These are phyloP conservation scores for Chaetodon trifasciatus DNA, from an alignment of 2,797 vertebrate genomes.

Conservation along the genomic window DNA sequence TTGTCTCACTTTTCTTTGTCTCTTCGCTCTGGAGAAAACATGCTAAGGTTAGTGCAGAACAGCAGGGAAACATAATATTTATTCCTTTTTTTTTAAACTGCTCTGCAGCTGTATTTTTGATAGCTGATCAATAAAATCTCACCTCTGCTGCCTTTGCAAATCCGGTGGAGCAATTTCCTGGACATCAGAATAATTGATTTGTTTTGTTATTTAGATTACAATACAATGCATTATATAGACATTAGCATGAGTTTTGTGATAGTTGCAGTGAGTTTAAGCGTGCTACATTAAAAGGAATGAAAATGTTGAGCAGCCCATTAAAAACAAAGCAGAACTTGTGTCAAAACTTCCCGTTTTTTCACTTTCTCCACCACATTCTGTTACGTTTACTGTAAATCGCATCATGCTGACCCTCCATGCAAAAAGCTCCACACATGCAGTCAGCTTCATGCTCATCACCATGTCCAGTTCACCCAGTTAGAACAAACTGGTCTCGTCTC, in stretches of 20 bases:
- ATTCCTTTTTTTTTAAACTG: not conserved
- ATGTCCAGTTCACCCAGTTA: conserved; percentile 12
- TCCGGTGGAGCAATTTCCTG: not conserved
- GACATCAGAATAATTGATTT: not conserved
- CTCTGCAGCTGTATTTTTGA: not conserved
- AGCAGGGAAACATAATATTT: not conserved
- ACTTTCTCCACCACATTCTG: not conserved
- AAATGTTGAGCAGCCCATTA: not conserved
- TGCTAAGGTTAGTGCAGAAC: not conserved
- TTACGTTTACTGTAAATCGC: not conserved
- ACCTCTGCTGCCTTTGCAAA: conserved; percentile 7
- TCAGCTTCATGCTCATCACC: conserved; percentile 32
- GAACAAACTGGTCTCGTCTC: conserved; percentile 19
- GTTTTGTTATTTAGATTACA: not conserved
- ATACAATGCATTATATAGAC: not conserved
- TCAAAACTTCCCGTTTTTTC: not conserved
- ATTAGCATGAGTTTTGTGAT: not conserved
- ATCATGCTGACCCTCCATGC: not conserved
- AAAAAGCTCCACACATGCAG: conserved; percentile 8
- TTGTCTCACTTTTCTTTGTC: not conserved
- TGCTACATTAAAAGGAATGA: not conserved
- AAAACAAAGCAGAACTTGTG: not conserved
- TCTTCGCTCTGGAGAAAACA: conserved; percentile 39
- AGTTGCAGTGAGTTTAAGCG: not conserved
- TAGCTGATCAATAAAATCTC: not conserved